These are phyloP conservation scores for Orthochromis indermauri DNA, from an alignment of 2,113 vertebrate species.

Conservation along the genomic window DNA sequence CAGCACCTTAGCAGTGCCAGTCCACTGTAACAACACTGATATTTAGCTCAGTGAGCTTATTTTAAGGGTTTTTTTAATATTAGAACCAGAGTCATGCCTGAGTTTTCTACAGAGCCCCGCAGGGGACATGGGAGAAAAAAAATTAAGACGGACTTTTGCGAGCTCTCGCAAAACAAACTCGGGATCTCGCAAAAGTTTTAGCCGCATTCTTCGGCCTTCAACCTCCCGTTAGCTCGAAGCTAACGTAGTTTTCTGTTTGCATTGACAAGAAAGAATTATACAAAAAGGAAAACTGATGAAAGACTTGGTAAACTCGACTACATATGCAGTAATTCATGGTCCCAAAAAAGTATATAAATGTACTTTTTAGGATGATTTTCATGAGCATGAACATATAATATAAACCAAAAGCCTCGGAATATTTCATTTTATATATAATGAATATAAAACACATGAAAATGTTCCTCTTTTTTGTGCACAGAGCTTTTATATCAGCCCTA, in stretches of 20 bases:
- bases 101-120: not conserved
- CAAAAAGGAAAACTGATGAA: not conserved
- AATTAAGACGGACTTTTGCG: too few relatives aligned
- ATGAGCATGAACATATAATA: not conserved
- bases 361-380: not conserved
- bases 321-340: not conserved
- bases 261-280: not conserved
- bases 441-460: not conserved
- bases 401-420: not conserved
- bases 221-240: too few relatives aligned
- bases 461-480: not conserved
- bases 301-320: not conserved
- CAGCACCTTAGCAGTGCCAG: not conserved
- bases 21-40: rapidly evolving
- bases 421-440: not conserved
- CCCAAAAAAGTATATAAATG: not conserved
- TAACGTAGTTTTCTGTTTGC: not conserved
- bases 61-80: not conserved
- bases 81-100: not conserved
- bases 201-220: too few relatives aligned
- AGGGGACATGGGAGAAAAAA: too few relatives aligned
- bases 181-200: too few relatives aligned
- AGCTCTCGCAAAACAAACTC: too few relatives aligned
- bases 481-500: not conserved
- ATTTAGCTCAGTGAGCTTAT: not conserved